A percentile compares a stretch with the other conserved stretches of the same genome.
Conservation (phyloP, 1,140 invertebrate species). For the Zeugodacus cucurbitae region DNA sequence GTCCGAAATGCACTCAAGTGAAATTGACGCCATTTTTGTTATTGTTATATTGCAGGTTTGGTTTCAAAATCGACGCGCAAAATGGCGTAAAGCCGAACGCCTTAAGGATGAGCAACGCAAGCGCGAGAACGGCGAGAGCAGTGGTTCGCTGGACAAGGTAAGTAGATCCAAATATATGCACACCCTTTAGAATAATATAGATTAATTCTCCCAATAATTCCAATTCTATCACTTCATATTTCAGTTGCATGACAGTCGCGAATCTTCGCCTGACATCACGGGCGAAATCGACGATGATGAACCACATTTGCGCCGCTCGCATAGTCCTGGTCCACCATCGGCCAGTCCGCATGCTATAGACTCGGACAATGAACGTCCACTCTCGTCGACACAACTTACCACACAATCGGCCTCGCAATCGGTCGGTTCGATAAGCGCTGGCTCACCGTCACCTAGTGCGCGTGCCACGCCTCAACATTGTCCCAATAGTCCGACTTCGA, state of each 20-base stretch:
- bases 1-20: neutral
- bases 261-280: constrained; percentile 64
- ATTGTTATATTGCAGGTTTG: constrained; percentile 76
- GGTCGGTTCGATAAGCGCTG: constrained; percentile 64
- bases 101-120: constrained; percentile 91
- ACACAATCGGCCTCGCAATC: constrained; percentile 60
- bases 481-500: constrained; percentile 53
- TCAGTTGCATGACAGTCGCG: constrained; percentile 62
- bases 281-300: constrained; percentile 64
- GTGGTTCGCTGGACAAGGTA: constrained; percentile 68
- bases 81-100: constrained; percentile 92
- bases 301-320: constrained; percentile 55
- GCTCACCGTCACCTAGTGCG: constrained; percentile 62
- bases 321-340: constrained; percentile 56
- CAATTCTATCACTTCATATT: constrained; percentile 22
- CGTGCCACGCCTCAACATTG: constrained; percentile 47
- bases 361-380: constrained; percentile 61
- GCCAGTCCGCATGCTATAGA: constrained; percentile 56
- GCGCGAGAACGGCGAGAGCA: constrained; percentile 77
- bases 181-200: neutral
- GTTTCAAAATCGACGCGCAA: constrained; percentile 94
- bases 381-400: constrained; percentile 61
- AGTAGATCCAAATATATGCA: neutral
- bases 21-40: constrained; percentile 13
- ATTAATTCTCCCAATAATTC: neutral